Percentiles rank a stretch among this genome's conserved stretches.
Conservation (phyloP, 64 coral and sea anemone genomes). For the Astreopora myriophthalma region DNA sequence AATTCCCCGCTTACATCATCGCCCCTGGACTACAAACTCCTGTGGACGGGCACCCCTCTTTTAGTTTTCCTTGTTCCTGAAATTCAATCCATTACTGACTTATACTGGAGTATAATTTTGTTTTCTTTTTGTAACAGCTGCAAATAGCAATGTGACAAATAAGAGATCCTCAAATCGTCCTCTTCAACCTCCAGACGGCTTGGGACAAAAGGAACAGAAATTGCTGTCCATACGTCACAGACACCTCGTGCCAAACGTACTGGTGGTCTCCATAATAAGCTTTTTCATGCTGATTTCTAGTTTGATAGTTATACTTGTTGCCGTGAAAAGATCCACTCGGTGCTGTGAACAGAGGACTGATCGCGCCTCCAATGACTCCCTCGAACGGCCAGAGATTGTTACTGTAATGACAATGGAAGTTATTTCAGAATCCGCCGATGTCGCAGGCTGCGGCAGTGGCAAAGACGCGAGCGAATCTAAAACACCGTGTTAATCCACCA, state of each 20-base stretch:
- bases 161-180: not conserved
- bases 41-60: too few species aligned
- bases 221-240: not conserved
- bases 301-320: not conserved
- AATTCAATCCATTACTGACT: too few species aligned
- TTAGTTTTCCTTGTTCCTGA: not conserved
- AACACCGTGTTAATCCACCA: not conserved
- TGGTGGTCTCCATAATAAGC: not conserved
- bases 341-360: not conserved
- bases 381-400: not conserved
- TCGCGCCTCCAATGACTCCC: not conserved
- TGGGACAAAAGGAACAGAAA: not conserved
- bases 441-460: not conserved
- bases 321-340: not conserved
- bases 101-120: not conserved
- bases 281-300: not conserved
- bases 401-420: not conserved
- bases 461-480: not conserved
- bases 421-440: not conserved
- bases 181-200: not conserved
- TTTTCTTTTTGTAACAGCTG: not conserved
- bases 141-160: not conserved
- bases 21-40: too few species aligned
- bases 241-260: not conserved
- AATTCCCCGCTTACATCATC: too few species aligned